Percentiles rank a stretch among this genome's conserved stretches.
Evolutionary conservation across 2,888 invertebrate species (phyloP).

Genomic region (Hymenopus coronatus): DNA sequence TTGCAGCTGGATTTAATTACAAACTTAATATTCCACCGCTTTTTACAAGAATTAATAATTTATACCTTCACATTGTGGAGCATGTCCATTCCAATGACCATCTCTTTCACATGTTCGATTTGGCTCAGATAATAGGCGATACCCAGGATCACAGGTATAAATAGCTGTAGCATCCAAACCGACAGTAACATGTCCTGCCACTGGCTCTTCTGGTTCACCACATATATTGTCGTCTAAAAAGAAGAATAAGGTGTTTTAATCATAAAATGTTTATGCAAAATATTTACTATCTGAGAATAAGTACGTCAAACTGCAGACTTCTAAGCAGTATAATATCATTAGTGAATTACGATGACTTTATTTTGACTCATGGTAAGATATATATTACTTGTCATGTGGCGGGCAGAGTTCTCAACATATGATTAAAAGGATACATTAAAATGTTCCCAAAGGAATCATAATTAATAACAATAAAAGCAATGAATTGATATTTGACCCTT

Average conservation of each 20-base stretch:
- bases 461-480: no score
- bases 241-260: background rate
- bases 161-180: constrained; percentile 32
- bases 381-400: no score
- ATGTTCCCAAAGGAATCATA: no score
- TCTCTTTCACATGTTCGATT: constrained; percentile 36
- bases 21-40: background rate
- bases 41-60: background rate
- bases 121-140: constrained; percentile 35
- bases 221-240: constrained; percentile 39
- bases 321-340: no score
- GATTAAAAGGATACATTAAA: no score
- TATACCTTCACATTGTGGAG: constrained; percentile 38
- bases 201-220: constrained; percentile 39
- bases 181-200: constrained; percentile 31
- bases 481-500: no score
- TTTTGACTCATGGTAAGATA: no score
- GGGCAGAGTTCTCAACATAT: no score
- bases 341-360: no score
- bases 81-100: constrained; percentile 38
- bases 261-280: background rate
- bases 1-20: no score
- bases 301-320: no score
- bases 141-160: constrained; percentile 38
- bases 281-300: no score